A percentile compares a stretch with the other conserved stretches of the same genome.
Conservation (phyloP, 2,113 vertebrate genomes). For the Catharus bicknelli region DNA sequence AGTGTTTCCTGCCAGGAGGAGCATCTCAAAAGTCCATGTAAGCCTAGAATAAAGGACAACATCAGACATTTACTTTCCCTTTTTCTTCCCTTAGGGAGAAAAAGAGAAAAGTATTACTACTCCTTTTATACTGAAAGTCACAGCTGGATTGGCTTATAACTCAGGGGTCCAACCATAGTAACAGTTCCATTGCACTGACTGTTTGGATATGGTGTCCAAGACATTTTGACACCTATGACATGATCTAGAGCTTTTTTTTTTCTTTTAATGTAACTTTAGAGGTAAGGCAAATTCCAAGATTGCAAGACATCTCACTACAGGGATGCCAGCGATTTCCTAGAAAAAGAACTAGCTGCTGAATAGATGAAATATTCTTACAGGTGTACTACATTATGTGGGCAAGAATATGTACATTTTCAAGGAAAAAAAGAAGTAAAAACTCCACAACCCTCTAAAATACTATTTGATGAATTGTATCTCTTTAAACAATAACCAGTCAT, state of each 20-base stretch:
- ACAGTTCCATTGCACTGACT: neutral
- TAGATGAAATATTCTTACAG: neutral
- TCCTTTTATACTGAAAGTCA: slow-evolving; percentile 2
- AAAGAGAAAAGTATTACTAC: neutral
- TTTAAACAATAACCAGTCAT: neutral
- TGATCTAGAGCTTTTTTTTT: neutral
- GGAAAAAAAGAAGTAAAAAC: neutral
- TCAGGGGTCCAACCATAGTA: neutral
- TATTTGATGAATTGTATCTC: neutral
- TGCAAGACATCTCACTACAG: neutral
- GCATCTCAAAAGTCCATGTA: neutral
- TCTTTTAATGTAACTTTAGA: neutral
- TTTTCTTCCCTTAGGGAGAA: neutral
- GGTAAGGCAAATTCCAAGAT: neutral
- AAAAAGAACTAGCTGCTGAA: neutral
- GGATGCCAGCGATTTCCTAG: neutral
- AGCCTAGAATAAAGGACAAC: neutral
- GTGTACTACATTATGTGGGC: no score
- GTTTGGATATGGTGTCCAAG: neutral
- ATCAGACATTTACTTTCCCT: neutral
- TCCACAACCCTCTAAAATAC: neutral
- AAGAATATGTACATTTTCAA: neutral
- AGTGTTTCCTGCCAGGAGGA: neutral
- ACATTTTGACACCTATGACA: neutral
- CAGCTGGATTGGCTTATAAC: slow-evolving; percentile 10